phyloP scores from a whole-genome alignment of 1,140 invertebrate genomes.

The Globodera ellingtonae region DNA sequence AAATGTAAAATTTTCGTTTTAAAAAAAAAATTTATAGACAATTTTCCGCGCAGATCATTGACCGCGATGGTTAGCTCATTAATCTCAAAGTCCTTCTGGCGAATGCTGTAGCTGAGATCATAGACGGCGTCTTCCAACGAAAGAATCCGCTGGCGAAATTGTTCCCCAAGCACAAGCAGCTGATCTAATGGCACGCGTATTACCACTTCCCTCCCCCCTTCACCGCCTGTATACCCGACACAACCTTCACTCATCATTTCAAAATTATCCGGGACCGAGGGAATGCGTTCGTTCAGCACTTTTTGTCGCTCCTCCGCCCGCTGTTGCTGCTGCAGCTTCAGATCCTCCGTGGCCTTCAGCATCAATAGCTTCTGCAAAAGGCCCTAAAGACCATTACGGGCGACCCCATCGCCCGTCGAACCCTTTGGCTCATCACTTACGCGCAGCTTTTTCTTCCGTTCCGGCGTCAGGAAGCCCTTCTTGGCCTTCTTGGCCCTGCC shows the following conservation, averaged over 20 bases:
- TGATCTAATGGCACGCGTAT: constrained; percentile 71
- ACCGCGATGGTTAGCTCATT: constrained; percentile 97
- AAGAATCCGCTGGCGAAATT: constrained; percentile 86
- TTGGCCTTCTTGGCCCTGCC: constrained; percentile 58
- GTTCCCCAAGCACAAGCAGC: constrained; percentile 88
- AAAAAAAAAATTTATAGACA: constrained; percentile 76
- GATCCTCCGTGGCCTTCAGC: constrained; percentile 98
- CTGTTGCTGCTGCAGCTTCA: constrained; percentile 97
- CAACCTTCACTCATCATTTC: constrained; percentile 14
- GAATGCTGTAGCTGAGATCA: constrained; percentile 92
- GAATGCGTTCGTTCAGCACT: constrained; percentile 85
- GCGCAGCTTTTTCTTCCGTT: constrained; percentile 55
- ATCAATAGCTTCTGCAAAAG: constrained; percentile 80
- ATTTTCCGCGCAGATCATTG: constrained; percentile 99
- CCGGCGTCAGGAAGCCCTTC: constrained; percentile 56
- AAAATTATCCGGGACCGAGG: constrained; percentile 49
- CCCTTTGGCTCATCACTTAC: constrained; percentile 68
- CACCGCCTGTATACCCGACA: no score
- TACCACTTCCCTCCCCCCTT: background rate
- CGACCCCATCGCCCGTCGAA: constrained; percentile 5
- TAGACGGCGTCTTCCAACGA: constrained; percentile 92
- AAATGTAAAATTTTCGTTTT: constrained; percentile 24
- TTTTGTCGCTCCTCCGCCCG: constrained; percentile 94
- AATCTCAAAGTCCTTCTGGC: constrained; percentile 94
- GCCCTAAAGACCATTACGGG: background rate